Base-by-base conservation (phyloP, 2,797 vertebrate genomes). In the Distichodus sexfasciatus region DNA sequence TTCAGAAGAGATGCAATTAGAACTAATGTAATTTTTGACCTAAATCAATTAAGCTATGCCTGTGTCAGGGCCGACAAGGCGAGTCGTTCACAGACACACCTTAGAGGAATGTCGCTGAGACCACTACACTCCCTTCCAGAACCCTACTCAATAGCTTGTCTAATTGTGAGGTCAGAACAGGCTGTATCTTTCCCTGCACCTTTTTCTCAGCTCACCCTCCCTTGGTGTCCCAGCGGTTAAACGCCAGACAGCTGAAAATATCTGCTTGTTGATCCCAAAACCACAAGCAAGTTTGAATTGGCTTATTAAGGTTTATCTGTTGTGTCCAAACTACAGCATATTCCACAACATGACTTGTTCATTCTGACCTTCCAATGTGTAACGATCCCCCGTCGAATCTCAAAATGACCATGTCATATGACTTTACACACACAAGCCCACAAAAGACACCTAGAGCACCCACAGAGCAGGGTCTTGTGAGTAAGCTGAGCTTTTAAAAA, bases 11-110 rank as follows among this genome's bases (percentile, higher is more conserved):
- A 88, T 88, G 71, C 33, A 53, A 89, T 92, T 86, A 87, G 73
- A 35, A 83, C 65, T 90, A 88, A 91, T 79, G 81, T 2, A 57
- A 88, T 90, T 90, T 87, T 81, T 76, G 61, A 77, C 15, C 81
- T 87, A 87, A 89, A 82, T 82, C 57, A 64, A 76, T 87, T 85
- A 76, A 71, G 72, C 69, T 50, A 1, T 79, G 79, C 64, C 53
- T 73, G 51, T 75, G 77, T 74, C 65, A 62, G 73, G 63, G 51
- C 35, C 54, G 67, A 87, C 83, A 86, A 82, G 76, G 67, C 60
- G 57, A 50, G 38, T 69, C 60, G 64, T 88, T 89, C 77, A 84
- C 69, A 67, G 41, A 75, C 71, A 81, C 84, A 90, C 87, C 83
- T 90, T 81, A 82, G 67, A 78, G 74, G 17, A 66, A 61, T 64